A percentile compares a stretch with the other conserved stretches of the same genome.
Evolutionary conservation across 2,797 vertebrate species (phyloP).

Genomic region (Sebastes kiyomatsui): DNA sequence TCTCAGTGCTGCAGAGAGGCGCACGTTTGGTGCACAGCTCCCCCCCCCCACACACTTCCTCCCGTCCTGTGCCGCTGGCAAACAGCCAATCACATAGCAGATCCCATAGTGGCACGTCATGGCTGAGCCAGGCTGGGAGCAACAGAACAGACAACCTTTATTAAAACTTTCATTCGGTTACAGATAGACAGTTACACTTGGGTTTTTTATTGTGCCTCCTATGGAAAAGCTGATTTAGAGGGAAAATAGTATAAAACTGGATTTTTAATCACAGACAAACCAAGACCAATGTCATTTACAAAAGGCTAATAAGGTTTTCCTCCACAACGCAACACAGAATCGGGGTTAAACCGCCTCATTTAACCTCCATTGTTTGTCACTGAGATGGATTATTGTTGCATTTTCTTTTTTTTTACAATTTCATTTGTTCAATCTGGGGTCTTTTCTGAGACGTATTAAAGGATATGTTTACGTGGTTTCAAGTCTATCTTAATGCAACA

Average conservation of each 20-base stretch:
- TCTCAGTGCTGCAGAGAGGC: slow-evolving; percentile 18
- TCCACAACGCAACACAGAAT: background rate
- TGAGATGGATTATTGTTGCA: background rate
- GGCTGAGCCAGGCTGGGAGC: slow-evolving; percentile 17
- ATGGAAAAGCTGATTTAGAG: background rate
- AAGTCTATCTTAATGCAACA: background rate
- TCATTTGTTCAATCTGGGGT: background rate
- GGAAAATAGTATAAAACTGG: background rate
- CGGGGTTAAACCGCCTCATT: background rate
- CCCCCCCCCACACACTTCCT: background rate
- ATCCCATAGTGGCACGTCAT: slow-evolving; percentile 17
- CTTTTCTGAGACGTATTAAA: background rate
- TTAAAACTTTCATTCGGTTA: slow-evolving; percentile 12
- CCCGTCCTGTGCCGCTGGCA: slow-evolving; percentile 33
- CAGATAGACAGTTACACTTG: background rate
- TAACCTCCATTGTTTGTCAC: background rate
- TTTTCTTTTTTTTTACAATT: background rate
- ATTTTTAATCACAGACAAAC: slow-evolving; percentile 19
- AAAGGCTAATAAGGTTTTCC: slow-evolving; percentile 9
- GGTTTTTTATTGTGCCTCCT: background rate
- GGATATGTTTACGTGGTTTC: background rate
- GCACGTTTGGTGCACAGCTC: background rate
- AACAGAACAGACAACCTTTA: slow-evolving; percentile 13
- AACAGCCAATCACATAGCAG: slow-evolving; percentile 56
- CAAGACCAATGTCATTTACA: background rate